Evolutionary conservation across 2,797 vertebrate species (phyloP), one percentile per base, ranked within the genome.

Genomic region (Loris lydekkerianus): DNA sequence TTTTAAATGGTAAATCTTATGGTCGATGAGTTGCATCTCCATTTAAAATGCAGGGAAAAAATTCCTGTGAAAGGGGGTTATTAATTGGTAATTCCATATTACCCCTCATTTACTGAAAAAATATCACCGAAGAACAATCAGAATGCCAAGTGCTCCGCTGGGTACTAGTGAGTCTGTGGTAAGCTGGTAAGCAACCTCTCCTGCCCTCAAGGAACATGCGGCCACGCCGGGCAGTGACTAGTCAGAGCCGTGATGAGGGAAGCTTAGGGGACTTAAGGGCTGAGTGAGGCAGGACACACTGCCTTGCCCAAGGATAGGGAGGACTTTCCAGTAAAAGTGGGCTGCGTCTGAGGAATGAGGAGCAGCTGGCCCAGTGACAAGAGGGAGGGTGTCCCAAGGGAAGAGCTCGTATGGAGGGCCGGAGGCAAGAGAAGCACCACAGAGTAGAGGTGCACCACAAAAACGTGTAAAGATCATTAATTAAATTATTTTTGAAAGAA

Each of bases 21-120:
- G 15, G 17, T 23, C 67, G 10, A 13, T 31, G 20, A 65, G 76
- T 75, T 77, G 31, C n/a, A 83, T 60, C 83, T 58, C 60, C 83
- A 92, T 72, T 92, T 67, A 77, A 93, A 75, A 67, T n/a, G 15
- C 18, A 92, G 34, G 43, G 40, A 56, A 91, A 72, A 73, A 72
- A 25, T 56, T 13, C 25, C 23, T 49, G 13, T 69, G 25, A 60
- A 86, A 84, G 49, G 31, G 29, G 31, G 27, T 37, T 53, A 61
- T 80, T 27, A 67, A 20, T n/a, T 60, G 56, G 14, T 37, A 72
- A 81, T 40, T 89, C 82, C 18, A 31, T 14, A 73, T 73, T 31
- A n/a, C 43, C n/a, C n/a, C 17, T 70, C 25, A 72, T 4, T 69
- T 73, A 81, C 69, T n/a, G 56, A 49, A 73, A 81, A 63, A 70